Evolutionary conservation across 2,797 vertebrate genomes (phyloP), one percentile per base, ranked within the genome.

Genomic region (Staurois parvus): DNA sequence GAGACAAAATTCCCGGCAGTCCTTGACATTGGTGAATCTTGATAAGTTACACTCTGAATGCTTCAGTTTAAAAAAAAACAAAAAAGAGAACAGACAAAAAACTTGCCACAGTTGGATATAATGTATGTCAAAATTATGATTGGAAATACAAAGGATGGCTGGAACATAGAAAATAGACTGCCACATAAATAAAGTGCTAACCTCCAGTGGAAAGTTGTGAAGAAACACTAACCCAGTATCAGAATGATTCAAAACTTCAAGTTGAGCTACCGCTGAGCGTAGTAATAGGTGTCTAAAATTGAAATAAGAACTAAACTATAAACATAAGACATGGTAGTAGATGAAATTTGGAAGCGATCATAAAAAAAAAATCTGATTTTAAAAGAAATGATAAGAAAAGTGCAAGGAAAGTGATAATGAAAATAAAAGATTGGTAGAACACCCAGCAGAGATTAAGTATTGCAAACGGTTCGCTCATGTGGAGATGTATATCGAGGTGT

Each of bases 391-490:
- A 77, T 66, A 74, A 72, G 70, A 83, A 86, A 87, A 87, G 85
- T 87, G 66, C 85, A 87, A 87, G 81, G 34, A 62, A 87, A 83
- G 85, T 83, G 85, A 87, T 87, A 87, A 87, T 87, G 85, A 87
- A 83, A 82, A 87, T 87, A 81, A 87, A 83, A 83, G 85, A 87
- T 87, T 83, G 85, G 68, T 83, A 40, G 85, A 68, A 73, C n/a
- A 37, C 72, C 85, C 75, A 87, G 80, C 85, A 74, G 85, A 74
- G 80, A 79, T 79, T 86, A 86, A 83, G 74, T 68, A 78, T 86
- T 87, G 56, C 76, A 79, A 87, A 83, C 40, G 56, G 70, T 75
- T 74, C 59, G n/a, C 52, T 62, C 81, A 78, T 87, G 81, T 42
- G 40, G 75, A 87, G 85, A 87, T 74, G 59, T 66, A 87, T 83